phyloP scores from a whole-genome alignment of 2,797 vertebrate species.

The Labeo calbasu region DNA sequence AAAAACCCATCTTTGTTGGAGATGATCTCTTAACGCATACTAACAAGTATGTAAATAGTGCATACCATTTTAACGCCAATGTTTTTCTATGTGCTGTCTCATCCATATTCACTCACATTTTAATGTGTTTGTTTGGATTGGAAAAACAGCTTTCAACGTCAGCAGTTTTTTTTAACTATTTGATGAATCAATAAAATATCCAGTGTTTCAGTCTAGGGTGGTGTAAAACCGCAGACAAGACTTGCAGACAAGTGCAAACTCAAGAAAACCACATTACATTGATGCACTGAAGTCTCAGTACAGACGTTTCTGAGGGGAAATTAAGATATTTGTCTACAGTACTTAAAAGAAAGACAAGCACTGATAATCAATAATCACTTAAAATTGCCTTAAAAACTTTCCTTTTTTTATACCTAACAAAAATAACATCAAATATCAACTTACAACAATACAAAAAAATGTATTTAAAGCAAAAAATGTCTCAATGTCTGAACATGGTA shows the following conservation, averaged over 20 bases:
- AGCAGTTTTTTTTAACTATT: constrained; percentile 6
- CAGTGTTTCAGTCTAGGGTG: not conserved
- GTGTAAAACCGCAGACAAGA: not conserved
- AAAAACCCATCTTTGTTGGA: constrained; percentile 37
- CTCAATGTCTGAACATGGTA: not conserved
- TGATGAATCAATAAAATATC: not conserved
- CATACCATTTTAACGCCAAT: constrained; percentile 40
- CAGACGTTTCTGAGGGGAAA: not conserved
- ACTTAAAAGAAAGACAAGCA: not conserved
- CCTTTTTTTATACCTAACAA: not conserved
- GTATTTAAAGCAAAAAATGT: too few species aligned
- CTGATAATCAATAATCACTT: not conserved
- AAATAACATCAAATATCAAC: not conserved
- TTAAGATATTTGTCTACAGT: not conserved
- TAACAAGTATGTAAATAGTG: constrained; percentile 46
- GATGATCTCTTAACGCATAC: constrained; percentile 56
- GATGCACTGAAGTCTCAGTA: not conserved
- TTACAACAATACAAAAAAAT: not conserved
- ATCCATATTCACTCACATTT: constrained; percentile 51
- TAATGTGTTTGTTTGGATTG: constrained; percentile 40
- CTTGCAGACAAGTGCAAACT: not conserved
- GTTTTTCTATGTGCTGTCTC: constrained; percentile 47
- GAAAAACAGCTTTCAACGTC: constrained; percentile 30
- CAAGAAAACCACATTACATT: not conserved
- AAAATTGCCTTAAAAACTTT: not conserved